Evolutionary conservation across 2,113 vertebrate genomes (phyloP).

Genomic region (Campylorhamphus procurvoides): DNA sequence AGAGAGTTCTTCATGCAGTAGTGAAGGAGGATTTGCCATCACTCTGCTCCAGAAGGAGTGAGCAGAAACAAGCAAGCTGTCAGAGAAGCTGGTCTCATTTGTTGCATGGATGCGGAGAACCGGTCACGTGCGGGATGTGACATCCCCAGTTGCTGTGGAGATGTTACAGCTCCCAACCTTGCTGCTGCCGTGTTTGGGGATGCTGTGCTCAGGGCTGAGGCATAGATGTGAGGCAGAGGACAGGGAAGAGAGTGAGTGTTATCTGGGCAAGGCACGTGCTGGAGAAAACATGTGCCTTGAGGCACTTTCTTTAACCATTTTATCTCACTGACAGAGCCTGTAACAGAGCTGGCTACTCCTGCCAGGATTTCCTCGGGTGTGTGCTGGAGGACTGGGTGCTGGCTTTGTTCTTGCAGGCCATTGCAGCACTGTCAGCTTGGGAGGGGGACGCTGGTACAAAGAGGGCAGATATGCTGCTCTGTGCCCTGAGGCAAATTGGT

Average conservation of each 20-base stretch:
- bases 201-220: background rate
- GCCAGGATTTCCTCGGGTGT: background rate
- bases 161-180: background rate
- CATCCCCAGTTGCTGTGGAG: slow-evolving; percentile 18
- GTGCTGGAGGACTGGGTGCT: background rate
- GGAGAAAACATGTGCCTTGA: background rate
- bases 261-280: background rate
- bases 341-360: background rate
- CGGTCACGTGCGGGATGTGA: background rate
- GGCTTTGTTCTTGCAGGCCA: background rate
- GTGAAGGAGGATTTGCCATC: background rate
- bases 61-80: background rate
- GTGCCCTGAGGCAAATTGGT: accelerated
- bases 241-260: background rate
- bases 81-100: background rate
- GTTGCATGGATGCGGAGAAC: background rate
- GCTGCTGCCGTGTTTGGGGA: background rate
- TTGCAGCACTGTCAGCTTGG: background rate
- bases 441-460: background rate
- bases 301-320: background rate
- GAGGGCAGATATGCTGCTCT: background rate
- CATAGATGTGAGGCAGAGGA: background rate
- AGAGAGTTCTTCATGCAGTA: accelerated
- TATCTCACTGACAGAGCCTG: background rate
- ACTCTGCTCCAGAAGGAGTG: background rate